Evolutionary conservation across 2,888 invertebrate genomes (phyloP), one percentile per base, ranked within the genome.

Genomic region (Sinopyrophorus schimmeli): DNA sequence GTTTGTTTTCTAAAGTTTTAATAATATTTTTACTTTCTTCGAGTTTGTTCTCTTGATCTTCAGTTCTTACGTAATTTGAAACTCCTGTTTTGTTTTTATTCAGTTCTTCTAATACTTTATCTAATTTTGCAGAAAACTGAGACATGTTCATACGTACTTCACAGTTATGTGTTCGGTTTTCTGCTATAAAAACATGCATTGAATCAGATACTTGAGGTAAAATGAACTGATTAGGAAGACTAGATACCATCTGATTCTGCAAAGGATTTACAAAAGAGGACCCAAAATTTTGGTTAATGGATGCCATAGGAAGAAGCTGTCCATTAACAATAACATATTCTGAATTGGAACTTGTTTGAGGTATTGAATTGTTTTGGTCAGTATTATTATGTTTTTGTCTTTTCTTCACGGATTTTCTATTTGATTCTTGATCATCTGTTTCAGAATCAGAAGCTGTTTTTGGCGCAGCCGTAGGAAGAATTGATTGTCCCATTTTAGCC

Each of bases 141-240:
- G 77, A 72, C 51, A 86, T 71, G 55, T 80, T 78, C 71, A 84
- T 77, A 53, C 84, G 75, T n/a, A 86, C 69, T 67, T 86, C 86
- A 5, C 81, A 76, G 62, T 83, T 83, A 49, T 84, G 82, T 10
- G 80, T 80, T 53, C 84, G 71, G 41, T 78, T 78, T 69, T 84
- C 84, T 2, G 80, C 72, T 35, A 83, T 64, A 48, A 83, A 73
- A 56, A 82, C 70, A 54, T 78, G 78, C 26, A 80, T 64, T 52
- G 74, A 75, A 28, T 78, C 75, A 18, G 47, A 31, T 15, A 58
- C 41, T 20, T 40, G 43, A 6, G 46, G 46, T 21, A 17, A 28
- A 32, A 43, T 42, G 7, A 38, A 31, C 18, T 48, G 51, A 24
- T 28, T 47, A 2, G 48, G 51, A 16, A 44, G 18, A 26, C 27